Base-by-base conservation (phyloP, 2,888 invertebrate genomes). In the Mallateleia sp. region DNA sequence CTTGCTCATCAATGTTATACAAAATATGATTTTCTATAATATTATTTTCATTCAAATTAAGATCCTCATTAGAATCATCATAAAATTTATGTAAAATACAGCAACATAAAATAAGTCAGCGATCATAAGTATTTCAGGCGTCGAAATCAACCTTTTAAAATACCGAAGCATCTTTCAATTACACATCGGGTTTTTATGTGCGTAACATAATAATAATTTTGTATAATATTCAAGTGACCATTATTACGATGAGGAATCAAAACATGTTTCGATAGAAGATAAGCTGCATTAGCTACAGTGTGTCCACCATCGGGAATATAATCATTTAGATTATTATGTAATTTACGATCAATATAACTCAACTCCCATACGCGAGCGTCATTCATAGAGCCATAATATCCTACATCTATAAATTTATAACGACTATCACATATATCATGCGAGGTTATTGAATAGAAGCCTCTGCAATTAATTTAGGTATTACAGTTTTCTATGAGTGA, bases 281-380 rank as follows among this genome's bases (percentile, higher is more conserved):
- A 81, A 0, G 81, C 81, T 3, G 54, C 14, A 24, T 80, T 72
- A 0, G 25, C 80, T 15, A 80, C 9, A 24, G 56, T 71, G 32
- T 80, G 80, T 11, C 9, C 32, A 24, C 54, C 45, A 25, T 18
- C 4, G n/a, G 72, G 72, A 22, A 71, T 20, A 54, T 32, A 62
- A 9, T 9, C n/a, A n/a, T n/a, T n/a, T n/a, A n/a, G n/a, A n/a
- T 18, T 14, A 45, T 7, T 42, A 86, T 52, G 24, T 71, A 66
- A 34, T 77, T 86, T 20, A 45, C 20, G 0, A 14, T 8, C 85
- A 81, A 83, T 2, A 87, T n/a, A n/a, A n/a, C n/a, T n/a, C n/a
- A n/a, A n/a, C n/a, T n/a, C n/a, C n/a, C n/a, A n/a, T n/a, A n/a
- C 56, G 8, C 79, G 66, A 9, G 87, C 74, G 34, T 87, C 87